Evolutionary conservation across 2,888 invertebrate genomes (phyloP), one percentile per base, ranked within the genome.

Genomic region (Brachyopa scutellaris): DNA sequence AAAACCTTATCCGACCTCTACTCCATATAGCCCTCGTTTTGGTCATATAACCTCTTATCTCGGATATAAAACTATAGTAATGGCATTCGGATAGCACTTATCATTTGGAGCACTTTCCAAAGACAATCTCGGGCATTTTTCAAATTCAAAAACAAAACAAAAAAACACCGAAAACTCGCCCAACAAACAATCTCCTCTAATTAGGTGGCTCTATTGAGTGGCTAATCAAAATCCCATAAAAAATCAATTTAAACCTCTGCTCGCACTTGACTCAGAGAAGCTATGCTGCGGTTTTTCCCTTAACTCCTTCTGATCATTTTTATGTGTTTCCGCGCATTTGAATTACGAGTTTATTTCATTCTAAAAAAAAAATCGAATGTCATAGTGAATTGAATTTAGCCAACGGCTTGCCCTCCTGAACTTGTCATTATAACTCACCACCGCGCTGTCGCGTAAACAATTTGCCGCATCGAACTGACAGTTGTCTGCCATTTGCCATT

Each of bases 381-480:
- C 72, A 61, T 17, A 31, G 64, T 21, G 57, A 51, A n/a, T n/a
- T n/a, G n/a, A n/a, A 78, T 70, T 61, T 45, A 64, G 67, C 40
- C 51, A 15, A 36, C 55, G 11, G 49, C 15, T 47, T 59, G 67
- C 23, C 55, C 61, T 69, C 31, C 13, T 72, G 77, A 82, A 72
- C 82, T 72, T 82, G 82, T 82, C 82, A 66, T 82, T 82, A 77
- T 77, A 82, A 82, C 45, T 82, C 80, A 82, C 69, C 51, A 67
- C 31, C 29, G n/a, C n/a, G n/a, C n/a, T n/a, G 61, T 31, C 19
- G 15, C 51, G 38, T 15, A 51, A 21, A 23, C 33, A 13, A 40
- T 42, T 23, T 29, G 45, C 42, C 31, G 21, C 9, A 59, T 31
- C 11, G 15, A 62, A 53, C 55, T 79, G 73, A 73, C 79, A 78